Conservation (phyloP, 2,113 vertebrate species). For the Catagonus wagneri region DNA sequence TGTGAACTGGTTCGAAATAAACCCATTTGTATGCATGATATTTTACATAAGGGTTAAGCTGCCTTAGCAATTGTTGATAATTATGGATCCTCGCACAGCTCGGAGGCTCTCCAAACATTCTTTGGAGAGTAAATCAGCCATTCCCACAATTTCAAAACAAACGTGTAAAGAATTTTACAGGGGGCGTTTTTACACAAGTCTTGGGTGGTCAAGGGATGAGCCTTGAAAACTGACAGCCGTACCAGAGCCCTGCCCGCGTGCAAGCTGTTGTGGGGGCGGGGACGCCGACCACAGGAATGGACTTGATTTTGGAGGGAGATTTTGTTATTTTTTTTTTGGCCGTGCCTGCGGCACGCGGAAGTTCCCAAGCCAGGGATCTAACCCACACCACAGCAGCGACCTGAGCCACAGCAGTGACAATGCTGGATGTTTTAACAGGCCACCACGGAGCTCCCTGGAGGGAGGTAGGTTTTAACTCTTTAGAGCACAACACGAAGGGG, state of each 20-base stretch:
- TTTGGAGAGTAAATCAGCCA: constrained; percentile 56
- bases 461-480: background rate
- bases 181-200: constrained; percentile 13
- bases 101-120: constrained; percentile 54
- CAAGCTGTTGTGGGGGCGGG: background rate
- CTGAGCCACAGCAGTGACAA: too few species aligned
- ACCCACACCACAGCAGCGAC: too few species aligned
- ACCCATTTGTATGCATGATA: constrained; percentile 72
- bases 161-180: constrained; percentile 36
- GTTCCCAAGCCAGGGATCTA: too few species aligned
- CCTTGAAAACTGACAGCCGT: constrained; percentile 9
- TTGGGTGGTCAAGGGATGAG: constrained; percentile 25
- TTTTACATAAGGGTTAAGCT: constrained; percentile 64
- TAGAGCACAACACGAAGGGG: background rate
- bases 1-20: constrained; percentile 73
- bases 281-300: background rate
- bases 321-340: background rate
- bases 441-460: too few species aligned
- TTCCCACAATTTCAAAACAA: constrained; percentile 47
- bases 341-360: too few species aligned
- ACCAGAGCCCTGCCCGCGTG: background rate
- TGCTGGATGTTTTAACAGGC: too few species aligned
- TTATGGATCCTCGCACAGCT: constrained; percentile 57
- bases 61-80: constrained; percentile 66
- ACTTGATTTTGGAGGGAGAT: constrained; percentile 33